Base-by-base conservation (phyloP, 1,140 invertebrate genomes). In the Archegozetes longisetosus region DNA sequence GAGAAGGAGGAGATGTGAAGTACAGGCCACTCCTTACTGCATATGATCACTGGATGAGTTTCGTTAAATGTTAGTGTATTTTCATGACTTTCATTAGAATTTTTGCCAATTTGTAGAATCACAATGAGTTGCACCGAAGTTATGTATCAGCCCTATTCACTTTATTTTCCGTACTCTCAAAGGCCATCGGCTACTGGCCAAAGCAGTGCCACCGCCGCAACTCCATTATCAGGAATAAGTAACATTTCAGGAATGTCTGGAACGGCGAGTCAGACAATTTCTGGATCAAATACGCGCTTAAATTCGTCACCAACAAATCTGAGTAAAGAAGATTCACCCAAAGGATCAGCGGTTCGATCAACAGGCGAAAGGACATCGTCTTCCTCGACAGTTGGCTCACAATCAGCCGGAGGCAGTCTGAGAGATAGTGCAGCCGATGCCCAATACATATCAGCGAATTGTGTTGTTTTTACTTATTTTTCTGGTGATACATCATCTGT, bases 401-500 rank as follows among this genome's bases (percentile, higher is more conserved):
- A 6, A 40, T 40, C 32, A 9, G 32, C 32, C 17, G 32, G 32
- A 40, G 32, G 32, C 20, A 24, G n/a, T 51, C 24, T 51, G 6
- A 51, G 49, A 51, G 49, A 51, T n/a, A 51, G 9, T 24, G 49
- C 49, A 4, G 20, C 9, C 20, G 49, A 51, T 24, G 49, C 49
- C 17, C 32, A 40, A 17, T 40, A 40, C 32, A 9, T 40, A 40
- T 40, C 32, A 6, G 32, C 53, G 13, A 29, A 55, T 29, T 55
- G 53, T 29, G 53, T 55, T 55, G 53, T 55, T 25, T 55, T 27
- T 29, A 55, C 53, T 9, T 55, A 55, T 26, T 55, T 22, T 55
- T 25, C 53, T 29, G 53, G 32, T 40, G 32, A 55, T 28, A 29
- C n/a, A 9, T 17, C 24, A 20, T n/a, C 53, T n/a, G 53, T 55